Conservation (phyloP, 2,113 vertebrate genomes). For the Ptilorrhoa leucosticta region DNA sequence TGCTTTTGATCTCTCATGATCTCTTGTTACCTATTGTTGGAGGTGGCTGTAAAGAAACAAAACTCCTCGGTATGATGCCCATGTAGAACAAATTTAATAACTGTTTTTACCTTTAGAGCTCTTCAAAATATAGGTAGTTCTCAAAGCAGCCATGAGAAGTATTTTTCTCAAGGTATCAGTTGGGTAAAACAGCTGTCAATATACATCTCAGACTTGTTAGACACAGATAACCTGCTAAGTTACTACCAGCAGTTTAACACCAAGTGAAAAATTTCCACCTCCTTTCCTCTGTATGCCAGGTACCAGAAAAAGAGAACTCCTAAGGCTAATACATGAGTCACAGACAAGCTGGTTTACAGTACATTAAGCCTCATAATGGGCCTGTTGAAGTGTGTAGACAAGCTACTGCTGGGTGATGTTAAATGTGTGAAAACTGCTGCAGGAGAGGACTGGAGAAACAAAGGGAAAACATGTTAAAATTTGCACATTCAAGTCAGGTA, state of each 20-base stretch:
- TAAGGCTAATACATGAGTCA: not conserved
- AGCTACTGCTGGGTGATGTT: slow-evolving; percentile 3
- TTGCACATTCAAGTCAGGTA: not conserved
- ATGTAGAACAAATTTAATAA: not conserved
- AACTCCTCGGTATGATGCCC: fast-evolving
- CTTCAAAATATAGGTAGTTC: not conserved
- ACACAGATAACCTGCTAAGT: not conserved
- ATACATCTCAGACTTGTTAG: not conserved
- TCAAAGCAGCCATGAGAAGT: not conserved
- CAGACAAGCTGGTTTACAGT: not conserved
- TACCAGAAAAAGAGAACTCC: not conserved
- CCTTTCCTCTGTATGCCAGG: not conserved
- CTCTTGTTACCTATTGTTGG: not conserved
- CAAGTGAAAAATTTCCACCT: not conserved
- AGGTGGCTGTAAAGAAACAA: not conserved
- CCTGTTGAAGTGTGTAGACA: slow-evolving; percentile 17
- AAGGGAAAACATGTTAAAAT: not conserved
- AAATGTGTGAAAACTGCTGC: not conserved
- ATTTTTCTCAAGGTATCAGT: not conserved
- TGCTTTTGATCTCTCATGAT: not conserved
- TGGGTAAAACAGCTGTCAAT: not conserved
- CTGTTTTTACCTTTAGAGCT: not conserved
- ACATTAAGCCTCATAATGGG: not conserved
- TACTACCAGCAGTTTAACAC: not conserved
- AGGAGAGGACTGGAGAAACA: not conserved